Evolutionary conservation across 1,140 invertebrate genomes (phyloP), one percentile per base, ranked within the genome.

Genomic region (Polyergus mexicanus): DNA sequence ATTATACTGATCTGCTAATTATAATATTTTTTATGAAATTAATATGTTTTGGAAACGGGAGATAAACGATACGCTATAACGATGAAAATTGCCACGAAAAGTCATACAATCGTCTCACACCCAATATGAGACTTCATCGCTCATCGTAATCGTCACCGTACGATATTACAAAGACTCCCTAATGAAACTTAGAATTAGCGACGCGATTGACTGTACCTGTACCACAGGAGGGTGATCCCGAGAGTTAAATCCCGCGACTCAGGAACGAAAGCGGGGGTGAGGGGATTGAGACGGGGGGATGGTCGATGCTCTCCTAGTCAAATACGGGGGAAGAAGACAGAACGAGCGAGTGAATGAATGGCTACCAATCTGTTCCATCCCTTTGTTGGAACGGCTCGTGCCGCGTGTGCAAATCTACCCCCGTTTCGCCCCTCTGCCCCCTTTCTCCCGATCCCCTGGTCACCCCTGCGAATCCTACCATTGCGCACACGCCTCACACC

Each of bases 351-450:
- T 83, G 85, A 76, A 76, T 85, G 71, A 90, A 86, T 91, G 91
- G 91, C 88, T 90, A 88, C 89, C 88, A 90, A 90, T 90, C 89
- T 90, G 89, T 90, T 90, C 88, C 88, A 90, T 92, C 89, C 91
- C 94, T 94, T 94, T 94, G 93, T 93, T 91, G 88, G 65, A 76
- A 89, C 90, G 93, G 92, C 94, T 94, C 94, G 94, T 94, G 94
- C 92, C 94, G 94, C 94, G 94, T 93, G 94, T 93, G 94, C 94
- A 95, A 95, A 95, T 85, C 90, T 75, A 85, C 88, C 92, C 89
- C 66, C 66, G 83, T 74, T 71, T 74, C 13, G 11, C 58, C 89
- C 81, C 68, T 86, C 60, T 22, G 35, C 22, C 51, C 32, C 25
- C n/a, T 71, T 47, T n/a, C 74, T 28, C 35, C 66, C 16, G 35